These are phyloP conservation scores for Pegoplata infirma DNA, from an alignment of 2,888 invertebrate genomes.

Conservation along the genomic window DNA sequence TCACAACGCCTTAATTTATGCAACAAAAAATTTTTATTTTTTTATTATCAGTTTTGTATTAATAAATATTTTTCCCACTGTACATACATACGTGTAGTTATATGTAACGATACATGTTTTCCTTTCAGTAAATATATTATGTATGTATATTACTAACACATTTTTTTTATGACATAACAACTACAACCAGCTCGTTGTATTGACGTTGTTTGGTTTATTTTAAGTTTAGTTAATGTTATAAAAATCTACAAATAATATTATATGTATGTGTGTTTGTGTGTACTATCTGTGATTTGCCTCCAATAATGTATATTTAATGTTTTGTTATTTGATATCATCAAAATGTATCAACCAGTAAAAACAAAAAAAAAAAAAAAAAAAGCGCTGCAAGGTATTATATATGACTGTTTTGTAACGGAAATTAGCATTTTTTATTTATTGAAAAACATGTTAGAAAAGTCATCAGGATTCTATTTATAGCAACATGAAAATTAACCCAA, in stretches of 20 bases:
- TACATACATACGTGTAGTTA: too few relatives aligned
- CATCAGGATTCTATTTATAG: background rate
- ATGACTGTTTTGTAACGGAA: slow-evolving; percentile 26
- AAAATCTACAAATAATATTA: slow-evolving; percentile 23
- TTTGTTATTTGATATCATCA: slow-evolving; percentile 31
- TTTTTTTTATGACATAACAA: background rate
- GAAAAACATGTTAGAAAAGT: slow-evolving; percentile 17
- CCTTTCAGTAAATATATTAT: too few relatives aligned
- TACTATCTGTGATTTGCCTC: slow-evolving; percentile 49
- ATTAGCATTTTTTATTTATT: slow-evolving; percentile 39
- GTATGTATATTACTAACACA: too few relatives aligned
- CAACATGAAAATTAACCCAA: background rate
- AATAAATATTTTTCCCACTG: too few relatives aligned
- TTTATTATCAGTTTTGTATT: too few relatives aligned
- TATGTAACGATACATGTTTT: too few relatives aligned
- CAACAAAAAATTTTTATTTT: too few relatives aligned
- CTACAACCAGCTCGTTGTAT: background rate
- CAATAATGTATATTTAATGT: slow-evolving; percentile 54
- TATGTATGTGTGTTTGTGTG: too few relatives aligned
- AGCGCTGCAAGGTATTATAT: background rate
- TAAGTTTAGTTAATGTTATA: slow-evolving; percentile 17
- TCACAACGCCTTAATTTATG: too few relatives aligned
- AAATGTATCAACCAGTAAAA: too few relatives aligned
- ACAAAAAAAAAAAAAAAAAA: too few relatives aligned
- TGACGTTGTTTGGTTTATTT: slow-evolving; percentile 12